Evolutionary conservation across 2,888 invertebrate species (phyloP).

Genomic region (Eurytoma californica): DNA sequence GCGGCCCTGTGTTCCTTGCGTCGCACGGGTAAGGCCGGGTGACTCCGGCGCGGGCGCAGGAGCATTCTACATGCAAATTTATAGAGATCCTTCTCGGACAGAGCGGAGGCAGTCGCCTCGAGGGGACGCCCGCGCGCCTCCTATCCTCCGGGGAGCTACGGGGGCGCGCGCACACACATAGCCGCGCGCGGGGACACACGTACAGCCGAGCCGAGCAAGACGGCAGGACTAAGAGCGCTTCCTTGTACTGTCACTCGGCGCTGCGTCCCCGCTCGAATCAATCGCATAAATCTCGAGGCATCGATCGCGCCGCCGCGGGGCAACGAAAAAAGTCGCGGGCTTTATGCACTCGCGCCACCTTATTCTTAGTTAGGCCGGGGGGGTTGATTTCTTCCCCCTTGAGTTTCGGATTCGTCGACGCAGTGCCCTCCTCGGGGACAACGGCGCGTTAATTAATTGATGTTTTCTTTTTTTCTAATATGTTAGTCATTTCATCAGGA

Average conservation of each 20-base stretch:
- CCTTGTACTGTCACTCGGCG: conserved; percentile 75
- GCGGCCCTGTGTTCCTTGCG: conserved; percentile 22
- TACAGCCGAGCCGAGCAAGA: conserved; percentile 58
- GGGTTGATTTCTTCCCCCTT: too few relatives aligned
- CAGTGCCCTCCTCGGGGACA: too few relatives aligned
- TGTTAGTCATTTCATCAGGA: too few relatives aligned
- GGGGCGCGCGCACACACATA: conserved; percentile 62
- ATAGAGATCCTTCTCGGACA: conserved; percentile 75
- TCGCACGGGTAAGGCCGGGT: not conserved
- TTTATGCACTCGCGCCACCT: conserved; percentile 34
- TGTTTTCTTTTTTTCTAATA: too few relatives aligned
- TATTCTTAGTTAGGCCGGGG: conserved; percentile 32
- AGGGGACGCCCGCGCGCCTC: conserved; percentile 59
- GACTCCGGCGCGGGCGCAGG: conserved; percentile 52
- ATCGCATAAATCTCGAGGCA: conserved; percentile 73
- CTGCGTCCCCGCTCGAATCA: conserved; percentile 69
- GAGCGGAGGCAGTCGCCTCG: conserved; percentile 56
- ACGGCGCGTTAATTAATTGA: too few relatives aligned
- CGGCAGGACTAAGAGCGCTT: conserved; percentile 73
- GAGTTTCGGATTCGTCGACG: too few relatives aligned
- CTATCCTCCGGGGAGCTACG: conserved; percentile 67
- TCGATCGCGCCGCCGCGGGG: conserved; percentile 60
- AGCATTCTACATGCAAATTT: conserved; percentile 75
- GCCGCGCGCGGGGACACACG: conserved; percentile 62
- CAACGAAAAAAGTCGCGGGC: not conserved